Conservation (phyloP, 2,888 invertebrate genomes). For the Girardia tigrina region DNA sequence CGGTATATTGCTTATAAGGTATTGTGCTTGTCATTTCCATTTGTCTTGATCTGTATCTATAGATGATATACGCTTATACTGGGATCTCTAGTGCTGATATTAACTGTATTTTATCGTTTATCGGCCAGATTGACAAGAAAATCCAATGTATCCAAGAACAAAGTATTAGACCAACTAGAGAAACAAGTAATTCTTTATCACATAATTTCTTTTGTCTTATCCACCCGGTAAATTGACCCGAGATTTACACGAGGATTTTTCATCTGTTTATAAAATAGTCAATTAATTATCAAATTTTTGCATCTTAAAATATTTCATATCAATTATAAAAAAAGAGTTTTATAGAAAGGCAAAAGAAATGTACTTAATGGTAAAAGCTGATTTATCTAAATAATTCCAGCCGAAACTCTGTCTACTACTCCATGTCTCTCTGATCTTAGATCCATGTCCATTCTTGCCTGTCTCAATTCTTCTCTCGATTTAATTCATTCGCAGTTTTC, state of each 20-base stretch:
- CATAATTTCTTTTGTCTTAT: too few species aligned
- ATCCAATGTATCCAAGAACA: constrained; percentile 23
- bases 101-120: not conserved
- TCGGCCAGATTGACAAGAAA: not conserved
- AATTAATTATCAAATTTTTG: too few species aligned
- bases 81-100: not conserved
- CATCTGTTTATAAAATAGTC: too few species aligned
- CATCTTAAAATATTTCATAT: too few species aligned
- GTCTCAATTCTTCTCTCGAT: not conserved
- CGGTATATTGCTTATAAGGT: not conserved
- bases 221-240: too few species aligned
- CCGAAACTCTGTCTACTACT: not conserved
- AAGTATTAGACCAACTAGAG: not conserved
- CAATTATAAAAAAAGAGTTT: too few species aligned
- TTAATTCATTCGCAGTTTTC: not conserved
- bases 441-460: not conserved
- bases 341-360: too few species aligned
- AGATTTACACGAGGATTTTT: too few species aligned
- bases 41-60: not conserved
- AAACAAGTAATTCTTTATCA: too few species aligned
- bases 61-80: not conserved
- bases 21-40: not conserved
- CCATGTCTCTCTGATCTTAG: not conserved
- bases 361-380: too few species aligned
- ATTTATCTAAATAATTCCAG: too few species aligned